Evolutionary conservation across 2,797 vertebrate species (phyloP), one percentile per base, ranked within the genome.

Genomic region (Denticeps clupeoides): DNA sequence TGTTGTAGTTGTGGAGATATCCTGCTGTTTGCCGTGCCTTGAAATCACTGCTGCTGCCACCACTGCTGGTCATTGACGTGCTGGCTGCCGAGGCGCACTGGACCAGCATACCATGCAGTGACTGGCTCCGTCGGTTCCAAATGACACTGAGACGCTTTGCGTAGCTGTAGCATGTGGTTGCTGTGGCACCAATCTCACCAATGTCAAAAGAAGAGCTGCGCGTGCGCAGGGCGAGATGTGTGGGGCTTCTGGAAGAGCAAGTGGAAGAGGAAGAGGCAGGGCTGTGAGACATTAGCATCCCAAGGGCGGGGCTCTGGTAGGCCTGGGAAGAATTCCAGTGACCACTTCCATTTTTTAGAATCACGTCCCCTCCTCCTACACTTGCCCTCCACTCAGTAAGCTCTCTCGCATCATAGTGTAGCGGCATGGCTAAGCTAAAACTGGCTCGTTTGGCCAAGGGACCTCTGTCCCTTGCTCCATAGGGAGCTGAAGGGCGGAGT

Each of bases 121-220:
- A 99, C 65, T 97, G 87, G 74, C 95, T 99, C 62, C 94, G 89
- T 69, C 92, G 97, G 80, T 93, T 97, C 94, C 93, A 98, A 84
- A 98, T 94, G 78, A 90, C 91, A 24, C 91, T 89, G 60, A 95
- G 90, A 69, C 88, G 87, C 72, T 82, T 86, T 15, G 94, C 91
- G 48, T 93, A 85, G 84, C 72, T 84, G 80, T 80, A 90, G 80
- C 60, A 86, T 77, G 61, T 86, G 40, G 72, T 55, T 2, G 56
- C 82, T 33, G 16, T 16, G 33, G 18, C 76, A 2, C 84, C 71
- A 0, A 93, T 91, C 52, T 96, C 90, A 53, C 95, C 93, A 89
- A 97, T 94, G 77, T 99, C 93, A 45, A 97, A 96, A 2, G 95
- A 99, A 65, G 93, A 93, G 76, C 95, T 99, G 75, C 95, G 85